Base-by-base conservation (phyloP, 2,113 vertebrate genomes). In the Aspidoscelis tigris region DNA sequence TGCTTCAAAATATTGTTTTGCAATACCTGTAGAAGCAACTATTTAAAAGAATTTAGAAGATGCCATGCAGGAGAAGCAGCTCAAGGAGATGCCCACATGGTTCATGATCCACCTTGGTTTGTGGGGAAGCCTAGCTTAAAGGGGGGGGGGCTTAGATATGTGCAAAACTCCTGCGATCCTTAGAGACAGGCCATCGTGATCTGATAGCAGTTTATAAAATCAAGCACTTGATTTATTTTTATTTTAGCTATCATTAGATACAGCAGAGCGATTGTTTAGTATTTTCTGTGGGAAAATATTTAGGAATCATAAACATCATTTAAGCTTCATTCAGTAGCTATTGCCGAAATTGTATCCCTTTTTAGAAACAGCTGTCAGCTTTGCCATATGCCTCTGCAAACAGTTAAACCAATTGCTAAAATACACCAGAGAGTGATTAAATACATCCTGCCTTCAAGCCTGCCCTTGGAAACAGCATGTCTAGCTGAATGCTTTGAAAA, bases 261-360 rank as follows among this genome's bases (percentile, higher is more conserved):
- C 77, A 92, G 81, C 65, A 82, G 84, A 88, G 72, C 87, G 84
- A 90, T 88, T 93, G 90, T 93, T 92, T 92, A 88, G 79, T 91
- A 89, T 84, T 93, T 91, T 91, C 91, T 88, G 81, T 89, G 85
- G 84, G 82, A 82, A 88, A 77, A 88, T 91, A 87, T 92, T 94
- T 92, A 87, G 86, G 83, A 92, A 93, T 90, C 84, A 85, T 93
- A 92, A 93, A 94, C 88, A 91, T 91, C 47, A 94, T 92, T 94
- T 94, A 93, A 93, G 91, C 91, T 87, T 76, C 84, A 92, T 93
- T 94, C 93, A 93, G 86, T 90, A 92, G 88, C 91, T 88, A 87
- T 87, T 83, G 91, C 87, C 71, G 80, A 89, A 93, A 93, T 90
- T 89, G 85, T 61, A 33, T 78, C 83, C 91, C 72, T 84, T 94